phyloP scores from a whole-genome alignment of 2,113 vertebrate genomes.

The Cyphotilapia sp. region DNA sequence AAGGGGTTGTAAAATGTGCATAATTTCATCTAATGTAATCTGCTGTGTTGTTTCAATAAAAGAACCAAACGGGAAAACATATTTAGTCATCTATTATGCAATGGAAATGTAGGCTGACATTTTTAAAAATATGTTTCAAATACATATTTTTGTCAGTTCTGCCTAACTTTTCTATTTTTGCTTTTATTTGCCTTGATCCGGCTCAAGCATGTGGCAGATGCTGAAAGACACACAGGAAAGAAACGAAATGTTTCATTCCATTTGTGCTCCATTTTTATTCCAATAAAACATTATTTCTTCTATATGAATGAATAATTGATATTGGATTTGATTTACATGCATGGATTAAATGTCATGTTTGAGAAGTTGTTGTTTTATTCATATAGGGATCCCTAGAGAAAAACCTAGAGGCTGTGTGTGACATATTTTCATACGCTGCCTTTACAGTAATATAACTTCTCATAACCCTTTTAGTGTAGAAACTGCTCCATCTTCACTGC shows the following conservation, averaged over 20 bases:
- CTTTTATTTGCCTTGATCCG: neutral
- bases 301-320: constrained; percentile 93
- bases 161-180: neutral
- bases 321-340: constrained; percentile 85
- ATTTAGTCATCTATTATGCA: neutral
- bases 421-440: constrained; percentile 67
- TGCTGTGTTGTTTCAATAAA: neutral
- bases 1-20: constrained; percentile 14
- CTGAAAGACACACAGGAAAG: constrained; percentile 70
- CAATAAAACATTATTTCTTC: constrained; percentile 85
- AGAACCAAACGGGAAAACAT: neutral
- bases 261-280: constrained; percentile 84
- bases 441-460: constrained; percentile 63
- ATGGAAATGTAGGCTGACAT: neutral
- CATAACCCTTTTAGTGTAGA: constrained; percentile 46
- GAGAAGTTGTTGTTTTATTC: constrained; percentile 91
- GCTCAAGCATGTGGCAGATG: constrained; percentile 65
- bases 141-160: neutral
- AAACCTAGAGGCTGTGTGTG: constrained; percentile 74
- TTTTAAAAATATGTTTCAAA: neutral
- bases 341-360: constrained; percentile 91
- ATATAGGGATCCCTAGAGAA: constrained; percentile 79
- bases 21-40: constrained; percentile 28
- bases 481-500: constrained; percentile 6
- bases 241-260: constrained; percentile 83